These are phyloP conservation scores for Neodon shergylaensis DNA, from an alignment of 2,113 vertebrate genomes.

Conservation along the genomic window DNA sequence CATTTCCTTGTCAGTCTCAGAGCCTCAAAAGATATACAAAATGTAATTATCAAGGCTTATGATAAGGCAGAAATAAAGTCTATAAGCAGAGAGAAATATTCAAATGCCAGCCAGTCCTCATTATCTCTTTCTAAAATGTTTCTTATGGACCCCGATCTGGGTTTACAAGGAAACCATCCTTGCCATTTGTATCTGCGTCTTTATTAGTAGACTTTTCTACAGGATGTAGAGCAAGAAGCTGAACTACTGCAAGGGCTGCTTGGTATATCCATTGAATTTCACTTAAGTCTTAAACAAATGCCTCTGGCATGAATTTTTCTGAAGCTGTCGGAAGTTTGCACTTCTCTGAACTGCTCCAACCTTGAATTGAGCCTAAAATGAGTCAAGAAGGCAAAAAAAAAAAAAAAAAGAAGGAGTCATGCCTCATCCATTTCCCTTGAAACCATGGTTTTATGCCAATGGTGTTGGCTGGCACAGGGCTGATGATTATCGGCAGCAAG, in stretches of 20 bases:
- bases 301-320: neutral
- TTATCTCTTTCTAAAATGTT: conserved; percentile 9
- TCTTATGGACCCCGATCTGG: neutral
- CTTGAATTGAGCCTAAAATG: neutral
- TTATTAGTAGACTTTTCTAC: conserved; percentile 16
- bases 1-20: conserved; percentile 29
- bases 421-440: neutral
- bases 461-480: conserved; percentile 11
- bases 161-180: neutral
- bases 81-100: conserved; percentile 39
- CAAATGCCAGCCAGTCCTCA: conserved; percentile 37
- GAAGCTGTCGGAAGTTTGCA: neutral
- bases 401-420: neutral
- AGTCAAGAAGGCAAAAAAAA: neutral
- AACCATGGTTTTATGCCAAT: neutral
- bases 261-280: neutral
- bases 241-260: neutral
- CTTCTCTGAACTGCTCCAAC: neutral
- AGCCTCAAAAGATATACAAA: conserved; percentile 45
- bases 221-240: neutral
- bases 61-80: conserved; percentile 56
- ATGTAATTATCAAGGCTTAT: conserved; percentile 53
- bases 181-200: neutral
- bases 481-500: neutral
- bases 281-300: neutral